A percentile compares a stretch with the other conserved stretches of the same genome.
Conservation (phyloP, 2,797 vertebrate species). For the Pangasius krempfi region DNA sequence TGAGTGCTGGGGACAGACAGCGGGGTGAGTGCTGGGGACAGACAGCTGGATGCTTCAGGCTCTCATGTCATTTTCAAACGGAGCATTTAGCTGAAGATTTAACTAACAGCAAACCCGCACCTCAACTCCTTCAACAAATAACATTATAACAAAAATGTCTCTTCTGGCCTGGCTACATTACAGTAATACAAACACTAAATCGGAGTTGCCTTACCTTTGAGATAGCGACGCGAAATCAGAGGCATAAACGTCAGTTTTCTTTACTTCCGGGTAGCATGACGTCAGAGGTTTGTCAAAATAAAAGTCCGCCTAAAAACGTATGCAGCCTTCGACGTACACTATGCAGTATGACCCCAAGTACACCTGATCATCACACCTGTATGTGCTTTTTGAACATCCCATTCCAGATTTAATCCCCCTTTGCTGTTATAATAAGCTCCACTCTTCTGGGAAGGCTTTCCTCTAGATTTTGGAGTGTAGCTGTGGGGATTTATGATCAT, state of each 20-base stretch:
- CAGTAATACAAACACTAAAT: not conserved
- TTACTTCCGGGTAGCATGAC: constrained; percentile 35
- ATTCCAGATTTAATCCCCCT: not conserved
- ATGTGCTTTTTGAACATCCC: not conserved
- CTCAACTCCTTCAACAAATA: not conserved
- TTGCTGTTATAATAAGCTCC: too few species aligned
- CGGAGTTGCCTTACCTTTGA: constrained; percentile 30
- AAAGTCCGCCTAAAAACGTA: constrained; percentile 15
- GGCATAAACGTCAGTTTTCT: constrained; percentile 30
- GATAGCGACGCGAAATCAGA: not conserved
- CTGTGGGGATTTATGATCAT: too few species aligned
- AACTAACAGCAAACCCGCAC: not conserved
- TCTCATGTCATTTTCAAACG: not conserved
- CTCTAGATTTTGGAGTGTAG: too few species aligned
- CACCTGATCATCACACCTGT: too few species aligned
- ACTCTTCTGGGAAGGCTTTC: too few species aligned
- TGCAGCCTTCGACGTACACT: not conserved
- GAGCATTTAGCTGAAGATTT: not conserved
- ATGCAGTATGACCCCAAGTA: not conserved
- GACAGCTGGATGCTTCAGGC: not conserved
- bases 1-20: too few species aligned
- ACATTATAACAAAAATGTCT: not conserved
- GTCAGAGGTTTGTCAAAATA: constrained; percentile 41
- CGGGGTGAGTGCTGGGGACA: not conserved
- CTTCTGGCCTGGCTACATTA: not conserved